Evolutionary conservation across 1,140 invertebrate genomes (phyloP), one percentile per base, ranked within the genome.

Genomic region (Zaprionus africanus): DNA sequence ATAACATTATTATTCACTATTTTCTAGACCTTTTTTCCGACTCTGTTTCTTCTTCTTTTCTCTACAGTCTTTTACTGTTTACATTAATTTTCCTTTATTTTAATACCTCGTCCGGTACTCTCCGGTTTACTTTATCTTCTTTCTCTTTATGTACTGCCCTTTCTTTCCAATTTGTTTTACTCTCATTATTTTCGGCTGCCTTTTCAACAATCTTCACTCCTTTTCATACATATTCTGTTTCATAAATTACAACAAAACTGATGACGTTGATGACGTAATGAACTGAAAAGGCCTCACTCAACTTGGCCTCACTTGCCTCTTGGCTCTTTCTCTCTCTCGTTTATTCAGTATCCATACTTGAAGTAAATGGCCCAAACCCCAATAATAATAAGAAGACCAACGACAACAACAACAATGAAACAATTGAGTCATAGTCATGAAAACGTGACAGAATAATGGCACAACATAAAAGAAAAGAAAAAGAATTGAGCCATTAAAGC

Each of bases 401-500:
- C 36, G 22, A 46, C 58, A 61, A 57, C 22, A 28, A 61, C 43
- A 26, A 54, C 51, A 51, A 74, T 49, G 24, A 64, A 68, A 72
- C 57, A 70, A 79, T 75, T 79, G 69, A 66, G 59, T 79, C 76
- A 72, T 28, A 49, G 65, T 65, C 83, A 67, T 75, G 64, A 76
- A 87, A 87, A 87, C 83, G 83, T 87, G 83, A 87, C 83, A 80
- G 83, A 80, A 87, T 87, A 87, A 82, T 83, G 83, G 76, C 80
- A 87, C 57, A 83, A 54, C 38, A 84, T 78, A 74, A 84, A 78
- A 82, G 57, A 57, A 54, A 59, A 84, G 73, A 82, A 61, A 58
- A 58, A 60, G 60, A 62, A 84, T 84, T 84, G 78, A 84, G 38
- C n/a, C 59, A 54, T 54, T 54, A 34, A 70, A 70, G 66, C 24